Base-by-base conservation (phyloP, 2,113 vertebrate species). In the Xerus inauris region DNA sequence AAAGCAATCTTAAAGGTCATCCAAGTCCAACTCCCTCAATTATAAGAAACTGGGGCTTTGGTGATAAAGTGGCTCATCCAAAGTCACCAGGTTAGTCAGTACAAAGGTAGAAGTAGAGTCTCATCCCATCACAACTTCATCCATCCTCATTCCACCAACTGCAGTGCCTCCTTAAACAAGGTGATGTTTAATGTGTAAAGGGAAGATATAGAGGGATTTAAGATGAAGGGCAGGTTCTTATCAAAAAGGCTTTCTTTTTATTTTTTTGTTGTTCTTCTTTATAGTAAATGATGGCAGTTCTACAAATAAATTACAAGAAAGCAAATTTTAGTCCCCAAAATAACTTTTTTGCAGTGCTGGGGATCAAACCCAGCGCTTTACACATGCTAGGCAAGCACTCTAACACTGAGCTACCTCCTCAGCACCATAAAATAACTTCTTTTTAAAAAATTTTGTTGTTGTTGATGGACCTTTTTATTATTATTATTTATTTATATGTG, bases 281-380 rank as follows among this genome's bases (percentile, higher is more conserved):
- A 35, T 64, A 67, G 19, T 1, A 42, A 84, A 35, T 59, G 71
- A 90, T 38, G 42, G 24, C 8, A n/a, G 22, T 30, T 90, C 77
- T 80, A 91, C 64, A 87, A 72, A 91, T 62, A 93, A 91, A 88
- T 89, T 54, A n/a, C 8, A 64, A 28, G 12, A n/a, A 85, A 91
- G n/a, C 42, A 85, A 94, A 69, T 72, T 71, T 88, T 54, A 81
- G 38, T 71, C 35, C 20, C 12, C 30, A 72, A 19, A 87, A 73
- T 2, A 30, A 40, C 10, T 73, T 59, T 72, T 71, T 38, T 64
- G 28, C 12, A 14, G 26, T 64, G 24, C 8, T 26, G 19, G 51
- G 32, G 47, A 73, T 57, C 26, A 59, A 87, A 73, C 3, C 51
- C 24, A 38, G 26, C 6, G 4, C 51, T 38, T 49, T n/a, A 19